phyloP scores from a whole-genome alignment of 2,797 vertebrate genomes.

The Hippocampus kuda region DNA sequence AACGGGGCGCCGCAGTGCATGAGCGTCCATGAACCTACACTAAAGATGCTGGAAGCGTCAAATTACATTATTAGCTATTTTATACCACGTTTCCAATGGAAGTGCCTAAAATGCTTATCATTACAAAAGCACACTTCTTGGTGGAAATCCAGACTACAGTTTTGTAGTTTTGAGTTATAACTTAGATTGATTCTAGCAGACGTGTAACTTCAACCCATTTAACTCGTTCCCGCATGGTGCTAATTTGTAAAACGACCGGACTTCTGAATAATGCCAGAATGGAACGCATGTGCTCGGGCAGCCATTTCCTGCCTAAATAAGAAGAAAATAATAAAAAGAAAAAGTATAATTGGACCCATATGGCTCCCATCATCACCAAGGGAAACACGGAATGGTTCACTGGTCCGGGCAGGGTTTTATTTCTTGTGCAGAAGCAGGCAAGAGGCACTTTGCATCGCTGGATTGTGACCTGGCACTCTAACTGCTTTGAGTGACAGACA shows the following conservation, averaged over 20 bases:
- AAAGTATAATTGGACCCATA: constrained; percentile 36
- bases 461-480: constrained; percentile 21
- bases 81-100: too few species aligned
- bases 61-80: too few species aligned
- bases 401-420: constrained; percentile 30
- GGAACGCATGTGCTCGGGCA: constrained; percentile 16
- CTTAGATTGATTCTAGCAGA: neutral
- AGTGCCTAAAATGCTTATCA: too few species aligned
- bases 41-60: too few species aligned
- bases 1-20: neutral
- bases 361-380: constrained; percentile 42
- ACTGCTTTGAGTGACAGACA: constrained; percentile 43
- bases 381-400: constrained; percentile 39
- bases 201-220: neutral
- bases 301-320: constrained; percentile 20
- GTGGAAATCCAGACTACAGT: too few species aligned
- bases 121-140: too few species aligned
- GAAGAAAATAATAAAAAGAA: constrained; percentile 6
- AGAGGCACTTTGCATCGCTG: constrained; percentile 17
- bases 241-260: constrained; percentile 16
- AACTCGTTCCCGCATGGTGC: constrained; percentile 1
- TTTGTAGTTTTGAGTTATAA: too few species aligned
- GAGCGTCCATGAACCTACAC: too few species aligned
- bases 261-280: constrained; percentile 17
- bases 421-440: constrained; percentile 27